Conservation (phyloP, 2,113 vertebrate genomes). For the Microcebus ravelobensis region DNA sequence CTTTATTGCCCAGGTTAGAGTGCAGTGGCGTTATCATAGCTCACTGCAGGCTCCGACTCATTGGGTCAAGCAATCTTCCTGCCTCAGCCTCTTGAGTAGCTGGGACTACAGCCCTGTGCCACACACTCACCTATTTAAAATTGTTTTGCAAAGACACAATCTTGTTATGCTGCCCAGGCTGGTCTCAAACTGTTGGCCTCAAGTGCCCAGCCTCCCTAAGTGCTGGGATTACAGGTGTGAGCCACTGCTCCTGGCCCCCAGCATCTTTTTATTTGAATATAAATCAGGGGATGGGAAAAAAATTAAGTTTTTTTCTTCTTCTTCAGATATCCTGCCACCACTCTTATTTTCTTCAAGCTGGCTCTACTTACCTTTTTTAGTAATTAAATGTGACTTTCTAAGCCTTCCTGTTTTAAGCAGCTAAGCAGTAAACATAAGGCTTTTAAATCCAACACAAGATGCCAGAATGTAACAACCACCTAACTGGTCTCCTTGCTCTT, state of each 20-base stretch:
- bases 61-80: too few species aligned
- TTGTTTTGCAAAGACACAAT: too few species aligned
- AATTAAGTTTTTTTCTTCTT: background rate
- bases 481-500: background rate
- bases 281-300: background rate
- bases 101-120: too few species aligned
- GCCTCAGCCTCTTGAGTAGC: too few species aligned
- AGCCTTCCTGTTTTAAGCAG: background rate
- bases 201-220: too few species aligned
- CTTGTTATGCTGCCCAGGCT: too few species aligned
- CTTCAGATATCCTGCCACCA: background rate
- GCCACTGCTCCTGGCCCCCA: background rate
- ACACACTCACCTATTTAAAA: too few species aligned
- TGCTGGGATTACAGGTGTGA: too few species aligned
- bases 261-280: background rate
- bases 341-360: background rate
- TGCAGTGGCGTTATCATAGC: too few species aligned
- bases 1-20: too few species aligned
- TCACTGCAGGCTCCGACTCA: too few species aligned
- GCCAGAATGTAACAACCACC: background rate
- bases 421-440: background rate
- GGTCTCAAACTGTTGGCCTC: too few species aligned
- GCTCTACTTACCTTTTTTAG: background rate
- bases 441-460: background rate
- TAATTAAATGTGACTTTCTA: background rate